A percentile compares a stretch with the other conserved stretches of the same genome.
Conservation (phyloP, 2,113 vertebrate genomes). For the Nothoprocta pentlandii region DNA sequence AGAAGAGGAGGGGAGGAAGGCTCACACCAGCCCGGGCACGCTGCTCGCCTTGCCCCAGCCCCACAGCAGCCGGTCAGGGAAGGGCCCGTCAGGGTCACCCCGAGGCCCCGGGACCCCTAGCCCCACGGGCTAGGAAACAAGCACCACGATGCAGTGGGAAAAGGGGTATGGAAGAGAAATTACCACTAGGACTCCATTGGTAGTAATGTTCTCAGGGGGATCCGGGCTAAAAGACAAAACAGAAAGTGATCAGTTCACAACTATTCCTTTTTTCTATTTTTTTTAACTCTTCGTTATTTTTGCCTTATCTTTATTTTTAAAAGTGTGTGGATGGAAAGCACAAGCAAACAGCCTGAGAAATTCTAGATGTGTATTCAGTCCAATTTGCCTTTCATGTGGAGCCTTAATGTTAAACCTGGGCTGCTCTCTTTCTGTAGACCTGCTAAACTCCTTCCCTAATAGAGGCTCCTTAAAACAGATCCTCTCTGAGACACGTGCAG, state of each 20-base stretch:
- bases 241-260: background rate
- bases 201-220: constrained; percentile 75
- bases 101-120: too few relatives aligned
- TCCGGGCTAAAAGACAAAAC: constrained; percentile 77
- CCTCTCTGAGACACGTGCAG: background rate
- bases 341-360: background rate
- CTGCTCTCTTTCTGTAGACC: background rate
- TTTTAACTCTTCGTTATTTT: background rate
- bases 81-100: too few relatives aligned
- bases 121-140: too few relatives aligned
- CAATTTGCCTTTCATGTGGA: background rate
- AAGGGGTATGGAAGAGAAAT: constrained; percentile 38
- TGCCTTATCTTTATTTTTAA: background rate
- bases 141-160: too few relatives aligned
- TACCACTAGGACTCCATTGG: constrained; percentile 88
- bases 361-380: background rate
- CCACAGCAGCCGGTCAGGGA: too few relatives aligned
- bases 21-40: fast-evolving
- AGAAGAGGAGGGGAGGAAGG: background rate
- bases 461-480: background rate
- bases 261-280: background rate
- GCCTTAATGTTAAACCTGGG: background rate
- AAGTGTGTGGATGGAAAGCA: background rate
- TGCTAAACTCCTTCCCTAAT: background rate
- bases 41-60: too few relatives aligned